These are phyloP conservation scores for Aurelia sp. DNA, from an alignment of 30 jellyfish, hydroid and myxozoan species.

Conservation along the genomic window DNA sequence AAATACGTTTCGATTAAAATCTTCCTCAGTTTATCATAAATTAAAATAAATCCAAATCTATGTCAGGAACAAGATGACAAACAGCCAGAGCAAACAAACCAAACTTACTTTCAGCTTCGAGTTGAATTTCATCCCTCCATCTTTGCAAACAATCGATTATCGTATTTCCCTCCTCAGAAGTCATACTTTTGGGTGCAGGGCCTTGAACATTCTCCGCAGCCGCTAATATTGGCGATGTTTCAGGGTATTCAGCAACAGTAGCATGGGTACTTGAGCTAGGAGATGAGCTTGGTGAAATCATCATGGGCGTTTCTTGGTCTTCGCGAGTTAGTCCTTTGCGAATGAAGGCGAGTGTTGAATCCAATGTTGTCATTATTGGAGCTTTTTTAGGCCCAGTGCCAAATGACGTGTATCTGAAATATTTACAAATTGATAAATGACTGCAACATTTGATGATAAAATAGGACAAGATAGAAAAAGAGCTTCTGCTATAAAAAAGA, in stretches of 20 bases:
- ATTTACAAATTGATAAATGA: too few relatives aligned
- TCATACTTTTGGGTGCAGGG: slow-evolving; percentile 63
- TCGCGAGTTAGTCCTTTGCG: slow-evolving; percentile 17
- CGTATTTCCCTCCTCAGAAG: slow-evolving; percentile 51
- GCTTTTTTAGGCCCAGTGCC: slow-evolving; percentile 62
- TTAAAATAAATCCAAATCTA: too few relatives aligned
- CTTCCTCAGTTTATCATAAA: too few relatives aligned
- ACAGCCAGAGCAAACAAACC: too few relatives aligned
- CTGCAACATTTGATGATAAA: too few relatives aligned
- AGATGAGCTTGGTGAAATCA: slow-evolving; percentile 63
- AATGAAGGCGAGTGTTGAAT: slow-evolving; percentile 50
- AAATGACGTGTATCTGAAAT: slow-evolving; percentile 24
- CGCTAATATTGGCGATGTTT: slow-evolving; percentile 24
- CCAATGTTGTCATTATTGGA: slow-evolving; percentile 54
- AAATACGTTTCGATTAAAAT: too few relatives aligned
- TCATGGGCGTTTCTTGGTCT: slow-evolving; percentile 58
- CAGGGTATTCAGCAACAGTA: not conserved
- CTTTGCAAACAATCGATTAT: slow-evolving; percentile 49
- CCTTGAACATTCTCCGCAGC: slow-evolving; percentile 64
- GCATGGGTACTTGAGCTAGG: slow-evolving; percentile 40
- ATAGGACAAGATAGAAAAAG: not conserved
- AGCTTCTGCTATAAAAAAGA: too few relatives aligned
- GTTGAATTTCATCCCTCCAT: slow-evolving; percentile 61
- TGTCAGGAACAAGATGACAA: too few relatives aligned
- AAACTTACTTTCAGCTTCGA: slow-evolving; percentile 51